Conservation (phyloP, 2,888 invertebrate genomes). For the Chalcis sispes region DNA sequence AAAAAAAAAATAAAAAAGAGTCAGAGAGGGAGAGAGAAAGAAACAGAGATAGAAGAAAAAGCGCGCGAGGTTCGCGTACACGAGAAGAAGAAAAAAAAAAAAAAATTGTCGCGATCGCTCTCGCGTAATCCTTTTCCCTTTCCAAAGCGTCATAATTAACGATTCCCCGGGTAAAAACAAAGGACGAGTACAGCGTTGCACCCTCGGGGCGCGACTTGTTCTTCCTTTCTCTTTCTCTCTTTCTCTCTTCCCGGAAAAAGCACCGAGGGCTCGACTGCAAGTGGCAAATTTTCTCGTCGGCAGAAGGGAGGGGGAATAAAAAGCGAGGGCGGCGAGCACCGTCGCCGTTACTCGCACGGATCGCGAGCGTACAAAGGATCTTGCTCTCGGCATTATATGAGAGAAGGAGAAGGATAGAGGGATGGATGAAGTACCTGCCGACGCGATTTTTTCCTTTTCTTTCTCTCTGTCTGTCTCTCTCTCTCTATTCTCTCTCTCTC, state of each 20-base stretch:
- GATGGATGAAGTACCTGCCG: background rate
- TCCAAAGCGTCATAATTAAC: constrained; percentile 34
- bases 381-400: background rate
- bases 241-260: too few relatives aligned
- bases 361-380: constrained; percentile 12
- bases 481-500: too few relatives aligned
- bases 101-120: constrained; percentile 18
- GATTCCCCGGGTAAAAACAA: constrained; percentile 42
- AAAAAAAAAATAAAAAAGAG: constrained; percentile 19
- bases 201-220: too few relatives aligned
- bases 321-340: background rate
- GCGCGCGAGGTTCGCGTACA: too few relatives aligned
- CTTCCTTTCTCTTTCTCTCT: too few relatives aligned
- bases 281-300: constrained; percentile 33
- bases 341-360: background rate
- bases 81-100: too few relatives aligned
- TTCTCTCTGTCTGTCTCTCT: too few relatives aligned
- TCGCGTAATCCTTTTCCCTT: background rate
- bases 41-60: background rate
- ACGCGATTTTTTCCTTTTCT: constrained; percentile 6
- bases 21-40: background rate
- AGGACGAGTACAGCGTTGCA: constrained; percentile 8
- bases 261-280: constrained; percentile 16
- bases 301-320: background rate
- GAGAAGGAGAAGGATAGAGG: background rate